Evolutionary conservation across 2,797 vertebrate genomes (phyloP), one percentile per base, ranked within the genome.

Genomic region (Heterohyrax brucei): DNA sequence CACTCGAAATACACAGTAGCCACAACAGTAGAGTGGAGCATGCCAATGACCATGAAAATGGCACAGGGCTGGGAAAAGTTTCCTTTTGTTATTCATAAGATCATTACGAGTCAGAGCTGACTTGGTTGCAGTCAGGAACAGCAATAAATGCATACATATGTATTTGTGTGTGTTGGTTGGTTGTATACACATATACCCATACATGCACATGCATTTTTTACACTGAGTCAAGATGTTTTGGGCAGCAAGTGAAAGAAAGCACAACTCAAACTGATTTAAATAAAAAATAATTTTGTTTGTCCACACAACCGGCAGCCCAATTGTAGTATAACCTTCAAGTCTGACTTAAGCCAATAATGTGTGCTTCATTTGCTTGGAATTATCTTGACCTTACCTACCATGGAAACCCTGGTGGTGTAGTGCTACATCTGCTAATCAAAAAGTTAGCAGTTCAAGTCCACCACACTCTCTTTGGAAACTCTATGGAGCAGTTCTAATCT

Each of bases 341-440:
- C 89, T 75, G 22, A 14, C 24, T 75, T 70, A 93, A 82, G 30
- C 48, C 70, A 75, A 79, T 89, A 85, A 78, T 16, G 77, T 89
- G 28, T 68, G 16, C 33, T 92, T 95, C 4, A 59, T 85, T 94
- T 95, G 61, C 64, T 79, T 70, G 77, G 92, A 93, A 95, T 85
- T 75, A 75, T 85, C 13, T 89, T 89, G 72, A 64, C 61, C 92
- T 44, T 81, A 89, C 19, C 18, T 19, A 72, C 5, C 8, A 39
- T 39, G 39, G 39, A 39, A 39, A 39, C 39, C 39, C 39, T 39
- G 39, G 39, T 39, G 39, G 39, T 39, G 39, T 39, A 39, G 39
- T 39, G 39, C 39, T 39, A 3, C 39, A 39, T 39, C 39, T 39
- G 39, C 3, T 39, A 39, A 39, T 39, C 39, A 39, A 39, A 39